Evolutionary conservation across 2,797 vertebrate species (phyloP).

Genomic region (Enoplosus armatus): DNA sequence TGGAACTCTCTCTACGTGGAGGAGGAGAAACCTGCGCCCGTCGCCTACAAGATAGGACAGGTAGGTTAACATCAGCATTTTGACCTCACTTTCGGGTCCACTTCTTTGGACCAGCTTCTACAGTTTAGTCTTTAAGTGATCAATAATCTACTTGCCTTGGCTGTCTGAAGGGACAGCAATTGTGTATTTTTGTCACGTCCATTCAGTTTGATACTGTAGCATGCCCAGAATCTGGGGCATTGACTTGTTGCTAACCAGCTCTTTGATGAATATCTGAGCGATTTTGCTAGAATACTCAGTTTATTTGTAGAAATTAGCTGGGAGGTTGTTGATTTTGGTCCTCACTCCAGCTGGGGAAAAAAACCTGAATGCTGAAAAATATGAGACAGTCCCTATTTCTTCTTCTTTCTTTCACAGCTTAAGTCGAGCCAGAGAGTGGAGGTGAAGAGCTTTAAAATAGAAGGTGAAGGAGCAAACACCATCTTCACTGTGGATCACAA

Average conservation of each 20-base stretch:
- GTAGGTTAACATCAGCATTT: constrained; percentile 56
- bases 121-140: constrained; percentile 2
- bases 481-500: constrained; percentile 77
- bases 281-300: constrained; percentile 21
- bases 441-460: constrained; percentile 66
- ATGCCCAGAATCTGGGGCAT: constrained; percentile 28
- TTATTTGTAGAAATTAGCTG: constrained; percentile 19
- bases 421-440: constrained; percentile 59
- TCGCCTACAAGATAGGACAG: constrained; percentile 73
- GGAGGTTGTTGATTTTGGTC: constrained; percentile 21
- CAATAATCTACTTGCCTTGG: neutral
- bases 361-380: neutral
- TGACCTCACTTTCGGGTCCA: neutral
- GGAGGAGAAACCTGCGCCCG: constrained; percentile 67
- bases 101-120: neutral
- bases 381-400: neutral
- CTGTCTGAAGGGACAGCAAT: neutral
- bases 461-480: constrained; percentile 81
- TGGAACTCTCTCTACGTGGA: constrained; percentile 79
- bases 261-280: constrained; percentile 37
- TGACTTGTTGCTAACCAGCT: constrained; percentile 36
- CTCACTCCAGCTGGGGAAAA: neutral
- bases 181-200: constrained; percentile 22
- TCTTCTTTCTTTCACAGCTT: constrained; percentile 69
- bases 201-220: constrained; percentile 36